Percentiles rank a stretch among this genome's conserved stretches.
Conservation (phyloP, 2,888 invertebrate species). For the Phengaris arion region DNA sequence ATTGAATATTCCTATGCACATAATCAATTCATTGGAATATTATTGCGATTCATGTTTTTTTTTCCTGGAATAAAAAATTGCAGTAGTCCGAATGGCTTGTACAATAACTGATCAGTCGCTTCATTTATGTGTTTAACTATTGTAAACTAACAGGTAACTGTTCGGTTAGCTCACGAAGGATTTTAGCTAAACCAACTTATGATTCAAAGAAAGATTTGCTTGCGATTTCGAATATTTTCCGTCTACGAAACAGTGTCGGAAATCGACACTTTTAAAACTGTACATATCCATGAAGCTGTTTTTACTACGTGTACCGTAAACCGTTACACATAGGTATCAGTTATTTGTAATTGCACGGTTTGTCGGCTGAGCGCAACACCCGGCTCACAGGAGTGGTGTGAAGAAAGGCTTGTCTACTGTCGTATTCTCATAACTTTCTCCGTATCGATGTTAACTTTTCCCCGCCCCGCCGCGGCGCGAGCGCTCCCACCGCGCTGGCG, state of each 20-base stretch:
- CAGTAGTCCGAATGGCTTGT: background rate
- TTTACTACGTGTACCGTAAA: too few relatives aligned
- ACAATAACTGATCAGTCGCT: too few relatives aligned
- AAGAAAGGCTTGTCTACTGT: slow-evolving; percentile 16
- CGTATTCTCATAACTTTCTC: slow-evolving; percentile 25
- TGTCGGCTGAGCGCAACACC: background rate
- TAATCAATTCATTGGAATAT: background rate
- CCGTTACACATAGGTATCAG: too few relatives aligned
- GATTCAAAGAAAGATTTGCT: too few relatives aligned
- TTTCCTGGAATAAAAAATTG: background rate
- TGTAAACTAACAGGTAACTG: too few relatives aligned
- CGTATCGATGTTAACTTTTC: slow-evolving; percentile 17
- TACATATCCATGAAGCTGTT: too few relatives aligned
- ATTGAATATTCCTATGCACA: background rate
- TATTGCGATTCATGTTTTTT: background rate
- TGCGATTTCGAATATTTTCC: too few relatives aligned
- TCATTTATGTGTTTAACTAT: too few relatives aligned
- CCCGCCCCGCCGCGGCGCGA: background rate
- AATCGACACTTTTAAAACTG: too few relatives aligned
- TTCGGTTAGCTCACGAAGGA: too few relatives aligned
- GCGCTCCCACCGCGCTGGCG: slow-evolving; percentile 7
- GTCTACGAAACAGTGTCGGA: too few relatives aligned
- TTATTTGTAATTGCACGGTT: background rate
- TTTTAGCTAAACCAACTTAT: too few relatives aligned
- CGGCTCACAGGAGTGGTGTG: background rate